Percentiles rank a stretch among this genome's conserved stretches.
Conservation (phyloP, 2,888 invertebrate species). For the Tiliacea aurago region DNA sequence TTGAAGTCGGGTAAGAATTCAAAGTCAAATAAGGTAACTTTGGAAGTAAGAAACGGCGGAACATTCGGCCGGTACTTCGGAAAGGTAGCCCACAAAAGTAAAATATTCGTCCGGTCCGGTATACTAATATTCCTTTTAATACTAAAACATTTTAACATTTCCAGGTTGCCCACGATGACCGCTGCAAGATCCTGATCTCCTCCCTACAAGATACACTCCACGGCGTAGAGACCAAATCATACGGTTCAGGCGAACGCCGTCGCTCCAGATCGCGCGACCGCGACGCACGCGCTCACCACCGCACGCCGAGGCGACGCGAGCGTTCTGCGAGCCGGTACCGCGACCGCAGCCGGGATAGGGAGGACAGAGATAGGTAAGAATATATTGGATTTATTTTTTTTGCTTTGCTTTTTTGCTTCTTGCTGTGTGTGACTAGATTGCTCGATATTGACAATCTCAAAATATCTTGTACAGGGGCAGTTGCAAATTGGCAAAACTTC, state of each 20-base stretch:
- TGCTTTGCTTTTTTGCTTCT: conserved; percentile 10
- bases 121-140: not conserved
- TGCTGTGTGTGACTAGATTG: not conserved
- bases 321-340: conserved; percentile 84
- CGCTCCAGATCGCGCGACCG: conserved; percentile 87
- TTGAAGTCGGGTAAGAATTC: no score
- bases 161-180: conserved; percentile 97
- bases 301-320: conserved; percentile 84
- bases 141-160: not conserved
- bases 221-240: conserved; percentile 99
- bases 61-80: no score
- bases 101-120: not conserved
- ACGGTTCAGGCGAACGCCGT: conserved; percentile 92
- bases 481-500: not conserved
- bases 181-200: conserved; percentile 99
- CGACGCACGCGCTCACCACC: conserved; percentile 80
- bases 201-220: conserved; percentile 99
- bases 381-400: not conserved
- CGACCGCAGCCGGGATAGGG: conserved; percentile 85
- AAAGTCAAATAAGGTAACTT: no score
- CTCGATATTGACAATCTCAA: no score
- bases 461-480: not conserved
- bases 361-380: conserved; percentile 84
- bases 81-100: not conserved
- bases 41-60: no score